phyloP scores from a whole-genome alignment of 2,888 invertebrate species.

The Beris chalybata region DNA sequence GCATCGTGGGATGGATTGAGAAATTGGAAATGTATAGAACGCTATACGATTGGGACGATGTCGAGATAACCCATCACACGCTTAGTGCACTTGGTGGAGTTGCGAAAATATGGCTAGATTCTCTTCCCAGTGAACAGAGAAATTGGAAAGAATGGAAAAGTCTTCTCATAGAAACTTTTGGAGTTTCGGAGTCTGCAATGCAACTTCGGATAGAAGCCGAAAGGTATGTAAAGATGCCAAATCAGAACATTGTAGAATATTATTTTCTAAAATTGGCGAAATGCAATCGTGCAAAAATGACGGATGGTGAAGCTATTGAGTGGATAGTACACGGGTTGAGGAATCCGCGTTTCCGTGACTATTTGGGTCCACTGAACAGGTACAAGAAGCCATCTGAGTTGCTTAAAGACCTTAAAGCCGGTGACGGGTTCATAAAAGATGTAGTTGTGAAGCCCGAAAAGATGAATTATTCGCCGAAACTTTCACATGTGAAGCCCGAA shows the following conservation, averaged over 20 bases:
- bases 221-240: not conserved
- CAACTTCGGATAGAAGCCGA: constrained; percentile 2
- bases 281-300: constrained; percentile 1
- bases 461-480: not conserved
- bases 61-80: not conserved
- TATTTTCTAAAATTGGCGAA: not conserved
- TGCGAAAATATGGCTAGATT: not conserved
- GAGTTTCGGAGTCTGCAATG: not conserved
- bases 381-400: constrained; percentile 13
- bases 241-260: constrained; percentile 13
- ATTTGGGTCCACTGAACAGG: constrained; percentile 5
- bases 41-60: constrained; percentile 10
- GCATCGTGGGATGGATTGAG: constrained; percentile 1
- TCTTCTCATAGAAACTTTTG: constrained; percentile 4
- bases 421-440: not conserved
- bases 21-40: not conserved
- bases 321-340: constrained; percentile 2
- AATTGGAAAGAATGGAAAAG: constrained; percentile 2
- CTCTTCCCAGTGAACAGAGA: not conserved
- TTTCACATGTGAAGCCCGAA: no score
- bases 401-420: not conserved
- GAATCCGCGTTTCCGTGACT: constrained; percentile 10
- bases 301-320: not conserved
- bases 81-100: not conserved
- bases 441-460: not conserved